Percentiles rank a stretch among this genome's conserved stretches.
Evolutionary conservation across 1,140 invertebrate genomes (phyloP).

Genomic region (Drosophila repleta): DNA sequence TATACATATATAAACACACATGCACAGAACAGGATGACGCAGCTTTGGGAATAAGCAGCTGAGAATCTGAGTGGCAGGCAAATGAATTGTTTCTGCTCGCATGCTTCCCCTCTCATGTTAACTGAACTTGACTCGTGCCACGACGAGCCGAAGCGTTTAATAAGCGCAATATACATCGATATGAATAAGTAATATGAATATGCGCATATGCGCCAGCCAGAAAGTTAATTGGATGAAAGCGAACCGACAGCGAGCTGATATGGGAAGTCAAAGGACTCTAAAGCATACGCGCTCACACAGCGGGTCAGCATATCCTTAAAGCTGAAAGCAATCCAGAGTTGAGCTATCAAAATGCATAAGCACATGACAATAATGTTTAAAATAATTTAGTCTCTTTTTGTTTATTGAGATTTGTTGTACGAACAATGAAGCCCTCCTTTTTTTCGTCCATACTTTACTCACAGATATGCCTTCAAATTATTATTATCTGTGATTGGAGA

Average conservation of each 20-base stretch:
- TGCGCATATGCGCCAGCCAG: constrained; percentile 33
- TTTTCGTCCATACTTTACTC: no score
- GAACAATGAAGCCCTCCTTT: no score
- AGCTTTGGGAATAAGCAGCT: constrained; percentile 63
- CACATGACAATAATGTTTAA: no score
- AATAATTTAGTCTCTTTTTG: no score
- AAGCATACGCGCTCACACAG: not conserved
- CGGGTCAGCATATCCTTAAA: not conserved
- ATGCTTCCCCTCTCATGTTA: constrained; percentile 10
- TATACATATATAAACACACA: constrained; percentile 5
- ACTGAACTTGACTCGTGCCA: constrained; percentile 11
- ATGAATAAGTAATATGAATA: constrained; percentile 53
- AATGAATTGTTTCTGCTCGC: constrained; percentile 57
- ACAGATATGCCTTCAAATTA: no score
- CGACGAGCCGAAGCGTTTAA: constrained; percentile 46
- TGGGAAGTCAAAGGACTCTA: not conserved
- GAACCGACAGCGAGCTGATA: constrained; percentile 7
- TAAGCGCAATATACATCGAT: constrained; percentile 41
- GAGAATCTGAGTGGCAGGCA: constrained; percentile 53
- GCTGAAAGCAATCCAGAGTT: not conserved
- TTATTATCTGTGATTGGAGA: no score
- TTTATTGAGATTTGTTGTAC: no score
- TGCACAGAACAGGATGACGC: constrained; percentile 44
- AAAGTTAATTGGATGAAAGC: constrained; percentile 42
- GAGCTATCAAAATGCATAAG: no score